These are phyloP conservation scores for Phainopepla nitens DNA, from an alignment of 2,113 vertebrate species.

Conservation along the genomic window DNA sequence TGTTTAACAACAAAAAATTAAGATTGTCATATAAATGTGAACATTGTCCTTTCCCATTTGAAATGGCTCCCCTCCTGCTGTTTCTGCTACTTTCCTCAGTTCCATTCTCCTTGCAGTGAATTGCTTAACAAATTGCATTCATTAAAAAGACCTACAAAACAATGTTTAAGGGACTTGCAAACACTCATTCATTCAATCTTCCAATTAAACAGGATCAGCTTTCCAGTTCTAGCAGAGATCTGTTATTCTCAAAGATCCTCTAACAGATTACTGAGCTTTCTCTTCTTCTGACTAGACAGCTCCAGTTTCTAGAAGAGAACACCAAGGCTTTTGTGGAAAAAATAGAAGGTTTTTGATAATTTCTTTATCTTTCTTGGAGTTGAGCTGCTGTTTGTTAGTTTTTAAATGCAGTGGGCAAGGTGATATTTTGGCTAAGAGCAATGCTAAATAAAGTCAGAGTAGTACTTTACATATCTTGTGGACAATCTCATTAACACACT, in stretches of 20 bases:
- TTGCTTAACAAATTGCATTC: not conserved
- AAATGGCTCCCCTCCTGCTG: not conserved
- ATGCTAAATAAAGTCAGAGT: not conserved
- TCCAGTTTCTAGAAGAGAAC: not conserved
- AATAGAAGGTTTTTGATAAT: not conserved
- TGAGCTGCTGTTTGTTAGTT: not conserved
- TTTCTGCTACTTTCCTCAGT: not conserved
- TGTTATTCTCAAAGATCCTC: not conserved
- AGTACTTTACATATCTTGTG: not conserved
- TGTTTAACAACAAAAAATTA: not conserved
- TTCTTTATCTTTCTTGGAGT: not conserved
- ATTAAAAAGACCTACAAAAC: not conserved
- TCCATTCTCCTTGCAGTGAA: not conserved
- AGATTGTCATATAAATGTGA: not conserved
- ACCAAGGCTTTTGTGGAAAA: not conserved
- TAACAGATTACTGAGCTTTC: not conserved
- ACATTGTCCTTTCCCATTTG: not conserved
- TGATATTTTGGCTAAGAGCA: not conserved
- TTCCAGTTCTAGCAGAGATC: not conserved
- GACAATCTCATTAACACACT: not conserved
- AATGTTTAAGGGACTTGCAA: not conserved
- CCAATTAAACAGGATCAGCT: not conserved
- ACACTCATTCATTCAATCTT: not conserved
- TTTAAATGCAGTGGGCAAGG: not conserved
- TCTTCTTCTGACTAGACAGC: not conserved